Percentiles rank a stretch among this genome's conserved stretches.
Evolutionary conservation across 2,888 invertebrate genomes (phyloP).

Genomic region (Meghimatium bilineatum): DNA sequence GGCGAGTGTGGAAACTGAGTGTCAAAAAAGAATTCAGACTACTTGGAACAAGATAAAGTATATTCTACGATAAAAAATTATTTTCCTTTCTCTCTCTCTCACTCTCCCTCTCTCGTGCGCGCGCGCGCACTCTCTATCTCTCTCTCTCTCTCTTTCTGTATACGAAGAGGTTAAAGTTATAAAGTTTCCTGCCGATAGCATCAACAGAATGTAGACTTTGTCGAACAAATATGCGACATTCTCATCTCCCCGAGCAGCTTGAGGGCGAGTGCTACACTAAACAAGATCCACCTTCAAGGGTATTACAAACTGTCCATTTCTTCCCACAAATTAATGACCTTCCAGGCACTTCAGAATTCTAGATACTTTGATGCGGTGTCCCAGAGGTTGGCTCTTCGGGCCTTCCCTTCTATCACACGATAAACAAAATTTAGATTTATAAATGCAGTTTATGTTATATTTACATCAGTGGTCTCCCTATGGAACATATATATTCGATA

Average conservation of each 20-base stretch:
- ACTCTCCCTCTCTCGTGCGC: too few species aligned
- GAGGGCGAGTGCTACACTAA: not conserved
- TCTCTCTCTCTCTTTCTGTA: not conserved
- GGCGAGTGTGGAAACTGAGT: not conserved
- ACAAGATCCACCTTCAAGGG: conserved; percentile 1
- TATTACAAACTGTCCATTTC: not conserved
- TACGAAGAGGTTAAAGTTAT: not conserved
- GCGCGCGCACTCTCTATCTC: too few species aligned
- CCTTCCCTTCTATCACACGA: too few species aligned
- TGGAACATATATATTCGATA: too few species aligned
- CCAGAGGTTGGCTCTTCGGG: too few species aligned
- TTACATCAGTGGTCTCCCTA: too few species aligned
- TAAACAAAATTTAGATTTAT: too few species aligned
- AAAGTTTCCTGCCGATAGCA: not conserved
- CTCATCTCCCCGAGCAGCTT: not conserved
- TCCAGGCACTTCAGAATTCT: not conserved
- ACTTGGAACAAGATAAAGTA: not conserved
- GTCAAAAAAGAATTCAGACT: not conserved
- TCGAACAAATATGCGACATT: conserved; percentile 5
- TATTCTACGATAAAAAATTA: too few species aligned
- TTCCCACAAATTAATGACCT: not conserved
- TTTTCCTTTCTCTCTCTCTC: too few species aligned
- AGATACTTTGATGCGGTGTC: not conserved
- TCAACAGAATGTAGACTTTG: conserved; percentile 13
- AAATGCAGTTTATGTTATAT: too few species aligned